Conservation (phyloP, 2,113 vertebrate genomes). For the Bufo gargarizans region DNA sequence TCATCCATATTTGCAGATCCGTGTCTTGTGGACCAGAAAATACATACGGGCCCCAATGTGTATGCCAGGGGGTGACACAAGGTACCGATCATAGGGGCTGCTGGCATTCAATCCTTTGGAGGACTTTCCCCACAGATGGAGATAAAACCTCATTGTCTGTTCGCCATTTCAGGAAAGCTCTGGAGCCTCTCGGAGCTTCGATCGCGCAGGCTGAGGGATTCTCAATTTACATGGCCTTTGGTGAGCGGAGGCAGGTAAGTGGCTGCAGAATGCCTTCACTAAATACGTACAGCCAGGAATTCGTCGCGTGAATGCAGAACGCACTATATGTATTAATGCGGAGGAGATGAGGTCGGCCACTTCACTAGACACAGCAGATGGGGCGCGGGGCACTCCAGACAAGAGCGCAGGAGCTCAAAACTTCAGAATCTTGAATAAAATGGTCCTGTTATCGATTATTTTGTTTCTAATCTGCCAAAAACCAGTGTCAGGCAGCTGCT, state of each 20-base stretch:
- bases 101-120: too few species aligned
- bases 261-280: background rate
- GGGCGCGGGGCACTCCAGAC: background rate
- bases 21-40: too few species aligned
- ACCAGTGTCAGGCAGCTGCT: too few species aligned
- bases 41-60: too few species aligned
- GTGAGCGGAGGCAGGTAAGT: background rate
- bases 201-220: background rate
- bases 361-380: background rate
- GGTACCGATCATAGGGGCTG: too few species aligned
- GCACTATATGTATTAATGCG: background rate
- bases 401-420: background rate
- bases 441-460: too few species aligned
- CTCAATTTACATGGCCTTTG: background rate
- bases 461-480: too few species aligned
- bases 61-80: too few species aligned
- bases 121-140: background rate
- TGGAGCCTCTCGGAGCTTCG: background rate
- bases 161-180: too few species aligned
- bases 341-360: background rate
- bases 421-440: background rate
- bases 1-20: too few species aligned
- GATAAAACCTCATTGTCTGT: background rate
- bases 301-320: too few species aligned
- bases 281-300: background rate